Conservation (phyloP, 1,140 invertebrate genomes). For the Drosophila guanche region DNA sequence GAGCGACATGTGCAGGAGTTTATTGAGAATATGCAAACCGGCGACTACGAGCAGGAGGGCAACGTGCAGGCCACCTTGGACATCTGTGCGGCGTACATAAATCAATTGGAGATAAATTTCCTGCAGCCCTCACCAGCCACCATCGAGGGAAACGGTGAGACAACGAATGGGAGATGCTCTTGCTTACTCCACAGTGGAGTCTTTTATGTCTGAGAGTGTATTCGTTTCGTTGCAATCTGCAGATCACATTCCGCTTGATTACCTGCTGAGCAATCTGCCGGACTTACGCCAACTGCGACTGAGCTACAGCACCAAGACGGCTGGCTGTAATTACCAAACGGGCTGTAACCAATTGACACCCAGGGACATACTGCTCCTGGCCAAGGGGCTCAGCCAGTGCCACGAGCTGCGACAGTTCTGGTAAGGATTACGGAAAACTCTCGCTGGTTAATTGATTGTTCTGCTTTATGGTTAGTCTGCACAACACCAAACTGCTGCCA, state of each 20-base stretch:
- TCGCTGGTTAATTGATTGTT: too few species aligned
- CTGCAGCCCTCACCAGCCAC: slow-evolving; percentile 67
- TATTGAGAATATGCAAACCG: slow-evolving; percentile 83
- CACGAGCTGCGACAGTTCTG: slow-evolving; percentile 75
- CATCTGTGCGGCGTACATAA: slow-evolving; percentile 79
- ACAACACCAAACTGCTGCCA: slow-evolving; percentile 74
- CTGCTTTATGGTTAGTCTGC: slow-evolving; percentile 51
- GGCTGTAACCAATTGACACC: slow-evolving; percentile 77
- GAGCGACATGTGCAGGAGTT: slow-evolving; percentile 84
- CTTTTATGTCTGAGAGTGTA: background rate
- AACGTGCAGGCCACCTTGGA: slow-evolving; percentile 73
- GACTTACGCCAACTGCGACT: slow-evolving; percentile 79
- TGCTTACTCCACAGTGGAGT: background rate
- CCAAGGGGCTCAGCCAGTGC: slow-evolving; percentile 72
- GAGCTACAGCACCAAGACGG: slow-evolving; percentile 80
- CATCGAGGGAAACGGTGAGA: slow-evolving; percentile 73
- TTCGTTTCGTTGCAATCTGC: slow-evolving; percentile 6
- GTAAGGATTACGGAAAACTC: slow-evolving; percentile 37
- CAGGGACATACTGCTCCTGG: slow-evolving; percentile 64
- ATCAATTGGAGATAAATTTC: slow-evolving; percentile 78
- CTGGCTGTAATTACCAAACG: slow-evolving; percentile 76
- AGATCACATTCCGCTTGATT: slow-evolving; percentile 84
- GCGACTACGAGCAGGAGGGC: slow-evolving; percentile 83
- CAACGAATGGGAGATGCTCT: slow-evolving; percentile 16
- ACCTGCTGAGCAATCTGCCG: slow-evolving; percentile 81